Conservation (phyloP, 2,888 invertebrate species). For the Catotricha subobsoleta region DNA sequence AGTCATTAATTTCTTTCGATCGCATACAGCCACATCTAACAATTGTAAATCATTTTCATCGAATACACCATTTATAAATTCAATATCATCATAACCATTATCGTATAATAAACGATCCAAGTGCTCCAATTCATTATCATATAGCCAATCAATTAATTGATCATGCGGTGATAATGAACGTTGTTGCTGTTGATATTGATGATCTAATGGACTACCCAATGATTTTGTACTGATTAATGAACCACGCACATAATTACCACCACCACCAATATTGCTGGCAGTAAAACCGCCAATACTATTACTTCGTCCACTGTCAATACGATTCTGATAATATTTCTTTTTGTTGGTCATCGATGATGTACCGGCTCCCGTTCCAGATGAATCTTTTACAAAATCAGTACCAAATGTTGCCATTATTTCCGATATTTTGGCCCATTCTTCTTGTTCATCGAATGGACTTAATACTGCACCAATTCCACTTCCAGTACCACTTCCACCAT, state of each 20-base stretch:
- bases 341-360: background rate
- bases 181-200: background rate
- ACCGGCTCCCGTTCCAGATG: conserved; percentile 29
- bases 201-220: background rate
- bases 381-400: conserved; percentile 44
- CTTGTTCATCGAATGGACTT: conserved; percentile 81
- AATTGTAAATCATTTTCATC: background rate
- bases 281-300: conserved; percentile 3
- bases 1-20: background rate
- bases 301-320: conserved; percentile 3
- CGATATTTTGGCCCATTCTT: conserved; percentile 92
- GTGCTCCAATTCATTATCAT: conserved; percentile 44
- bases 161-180: background rate
- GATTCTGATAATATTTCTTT: background rate
- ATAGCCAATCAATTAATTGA: conserved; percentile 1
- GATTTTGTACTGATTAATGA: conserved; percentile 2
- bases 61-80: conserved; percentile 64
- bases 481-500: conserved; percentile 27
- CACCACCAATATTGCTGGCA: background rate
- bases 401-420: conserved; percentile 92
- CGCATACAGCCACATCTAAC: background rate
- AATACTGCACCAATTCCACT: conserved; percentile 24
- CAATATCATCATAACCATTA: conserved; percentile 80
- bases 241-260: background rate
- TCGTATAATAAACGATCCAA: conserved; percentile 68